Percentiles rank a stretch among this genome's conserved stretches.
Evolutionary conservation across 1,140 invertebrate genomes (phyloP).

Genomic region (Helicoverpa armigera): DNA sequence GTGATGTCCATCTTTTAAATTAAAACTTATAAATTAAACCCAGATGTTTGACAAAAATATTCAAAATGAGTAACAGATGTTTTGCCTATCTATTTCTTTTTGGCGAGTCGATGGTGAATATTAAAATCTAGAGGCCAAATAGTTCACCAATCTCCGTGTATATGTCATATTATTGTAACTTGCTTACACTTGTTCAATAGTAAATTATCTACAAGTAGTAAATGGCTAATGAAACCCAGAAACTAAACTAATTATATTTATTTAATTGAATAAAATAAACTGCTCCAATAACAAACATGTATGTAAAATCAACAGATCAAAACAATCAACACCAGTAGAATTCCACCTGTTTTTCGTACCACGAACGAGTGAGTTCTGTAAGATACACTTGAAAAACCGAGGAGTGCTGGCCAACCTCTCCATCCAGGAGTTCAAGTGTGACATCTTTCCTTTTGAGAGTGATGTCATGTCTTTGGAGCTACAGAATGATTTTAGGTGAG

Average conservation of each 20-base stretch:
- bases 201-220: no score
- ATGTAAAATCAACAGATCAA: conserved; percentile 68
- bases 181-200: no score
- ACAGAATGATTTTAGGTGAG: conserved; percentile 90
- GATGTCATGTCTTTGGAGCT: conserved; percentile 98
- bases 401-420: conserved; percentile 93
- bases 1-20: neutral
- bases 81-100: neutral
- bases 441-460: conserved; percentile 96
- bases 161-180: no score
- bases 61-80: neutral
- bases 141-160: no score
- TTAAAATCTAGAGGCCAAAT: no score
- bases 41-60: neutral
- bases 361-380: conserved; percentile 94
- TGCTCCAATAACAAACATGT: neutral
- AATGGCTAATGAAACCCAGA: no score
- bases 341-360: conserved; percentile 96
- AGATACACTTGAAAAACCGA: conserved; percentile 93
- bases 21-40: no score
- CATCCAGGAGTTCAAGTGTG: conserved; percentile 94
- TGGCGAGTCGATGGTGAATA: neutral
- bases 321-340: conserved; percentile 78
- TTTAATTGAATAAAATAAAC: neutral
- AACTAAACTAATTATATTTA: no score